Percentiles rank a stretch among this genome's conserved stretches.
phyloP scores from a whole-genome alignment of 1,140 invertebrate species.

The Globodera rostochiensis region DNA sequence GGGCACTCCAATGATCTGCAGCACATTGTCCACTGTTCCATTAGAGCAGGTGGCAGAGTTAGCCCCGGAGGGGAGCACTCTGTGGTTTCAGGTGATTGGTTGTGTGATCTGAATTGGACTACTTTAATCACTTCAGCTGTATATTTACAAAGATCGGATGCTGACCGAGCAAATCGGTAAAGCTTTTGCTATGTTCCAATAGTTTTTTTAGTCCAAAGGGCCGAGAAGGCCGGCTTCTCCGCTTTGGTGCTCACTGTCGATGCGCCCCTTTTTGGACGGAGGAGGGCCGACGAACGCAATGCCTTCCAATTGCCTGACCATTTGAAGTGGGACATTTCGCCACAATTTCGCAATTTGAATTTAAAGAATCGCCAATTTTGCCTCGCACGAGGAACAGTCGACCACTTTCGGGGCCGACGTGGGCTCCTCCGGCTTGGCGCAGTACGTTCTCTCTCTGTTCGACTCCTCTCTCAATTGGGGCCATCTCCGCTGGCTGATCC shows the following conservation, averaged over 20 bases:
- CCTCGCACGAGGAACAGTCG: conserved; percentile 41
- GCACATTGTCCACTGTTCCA: conserved; percentile 82
- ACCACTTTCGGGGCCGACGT: conserved; percentile 48
- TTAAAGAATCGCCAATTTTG: conserved; percentile 67
- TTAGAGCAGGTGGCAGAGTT: conserved; percentile 82
- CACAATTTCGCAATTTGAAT: conserved; percentile 14
- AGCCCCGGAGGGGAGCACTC: conserved; percentile 73
- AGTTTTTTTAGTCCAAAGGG: conserved; percentile 71
- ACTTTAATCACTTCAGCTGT: conserved; percentile 79
- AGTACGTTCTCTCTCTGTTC: conserved; percentile 77
- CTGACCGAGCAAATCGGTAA: conserved; percentile 73
- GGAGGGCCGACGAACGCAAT: conserved; percentile 80
- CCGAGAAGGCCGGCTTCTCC: conserved; percentile 81
- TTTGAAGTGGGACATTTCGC: conserved; percentile 71
- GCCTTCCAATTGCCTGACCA: conserved; percentile 81
- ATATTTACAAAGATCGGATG: conserved; percentile 81
- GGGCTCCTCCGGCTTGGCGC: conserved; percentile 75
- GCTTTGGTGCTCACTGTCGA: conserved; percentile 88
- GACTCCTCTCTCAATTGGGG: conserved; percentile 80
- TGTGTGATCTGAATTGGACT: background rate
- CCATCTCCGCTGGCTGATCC: conserved; percentile 78
- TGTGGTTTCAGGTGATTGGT: conserved; percentile 63
- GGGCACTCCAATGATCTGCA: conserved; percentile 79
- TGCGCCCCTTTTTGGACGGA: conserved; percentile 80
- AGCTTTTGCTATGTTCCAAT: background rate